Percentiles rank a stretch among this genome's conserved stretches.
Conservation (phyloP, 2,113 vertebrate species). For the Pyxicephalus adspersus region DNA sequence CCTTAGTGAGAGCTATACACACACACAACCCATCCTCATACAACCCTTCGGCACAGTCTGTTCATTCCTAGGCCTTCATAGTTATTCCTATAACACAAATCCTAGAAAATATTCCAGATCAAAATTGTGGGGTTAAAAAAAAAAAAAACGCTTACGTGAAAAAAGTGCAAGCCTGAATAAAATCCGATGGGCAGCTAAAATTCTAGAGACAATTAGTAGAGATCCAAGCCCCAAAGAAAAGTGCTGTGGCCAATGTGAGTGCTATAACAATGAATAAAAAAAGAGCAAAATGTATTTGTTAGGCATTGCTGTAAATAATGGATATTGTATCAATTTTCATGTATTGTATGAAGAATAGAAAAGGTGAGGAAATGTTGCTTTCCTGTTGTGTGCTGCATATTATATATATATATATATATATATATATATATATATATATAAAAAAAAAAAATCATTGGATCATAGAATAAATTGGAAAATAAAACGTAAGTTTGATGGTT, state of each 20-base stretch:
- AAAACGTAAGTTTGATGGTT: background rate
- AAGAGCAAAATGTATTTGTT: background rate
- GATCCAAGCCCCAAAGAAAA: background rate
- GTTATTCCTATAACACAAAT: no score
- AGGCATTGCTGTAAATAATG: no score
- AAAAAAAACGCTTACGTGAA: background rate
- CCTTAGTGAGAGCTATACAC: background rate
- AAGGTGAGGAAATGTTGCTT: no score
- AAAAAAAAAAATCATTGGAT: background rate
- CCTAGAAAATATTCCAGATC: no score
- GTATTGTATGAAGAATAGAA: no score
- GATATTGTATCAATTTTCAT: no score
- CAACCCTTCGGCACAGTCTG: no score
- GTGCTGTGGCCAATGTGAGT: background rate
- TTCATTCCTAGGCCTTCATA: no score
- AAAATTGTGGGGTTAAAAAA: background rate
- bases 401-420: no score
- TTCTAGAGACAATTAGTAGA: background rate
- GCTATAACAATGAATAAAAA: no score
- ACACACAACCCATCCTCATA: background rate
- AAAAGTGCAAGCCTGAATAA: background rate
- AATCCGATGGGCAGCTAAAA: background rate
- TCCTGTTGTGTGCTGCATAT: background rate
- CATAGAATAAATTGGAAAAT: background rate
- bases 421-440: no score